A percentile compares a stretch with the other conserved stretches of the same genome.
Conservation (phyloP, 2,113 vertebrate genomes). For the Dromas ardeola region DNA sequence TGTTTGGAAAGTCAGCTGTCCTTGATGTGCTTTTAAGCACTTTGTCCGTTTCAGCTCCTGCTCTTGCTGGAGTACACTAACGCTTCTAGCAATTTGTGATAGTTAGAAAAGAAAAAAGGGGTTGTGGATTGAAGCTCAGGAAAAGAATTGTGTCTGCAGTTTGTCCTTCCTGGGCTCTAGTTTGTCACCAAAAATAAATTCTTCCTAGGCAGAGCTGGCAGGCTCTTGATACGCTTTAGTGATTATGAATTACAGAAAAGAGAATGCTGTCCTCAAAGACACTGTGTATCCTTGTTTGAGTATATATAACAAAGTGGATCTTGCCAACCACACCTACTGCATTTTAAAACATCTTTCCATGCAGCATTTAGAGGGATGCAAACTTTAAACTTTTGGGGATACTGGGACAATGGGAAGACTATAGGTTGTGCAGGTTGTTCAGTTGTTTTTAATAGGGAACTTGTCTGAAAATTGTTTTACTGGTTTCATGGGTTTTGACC, state of each 20-base stretch:
- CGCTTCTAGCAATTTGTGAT: neutral
- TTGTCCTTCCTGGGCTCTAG: neutral
- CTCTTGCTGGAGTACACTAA: neutral
- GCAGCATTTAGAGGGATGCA: neutral
- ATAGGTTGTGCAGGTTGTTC: neutral
- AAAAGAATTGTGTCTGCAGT: neutral
- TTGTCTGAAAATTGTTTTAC: neutral
- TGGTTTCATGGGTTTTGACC: neutral
- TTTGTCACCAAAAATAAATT: neutral
- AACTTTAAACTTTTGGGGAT: neutral
- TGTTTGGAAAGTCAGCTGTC: neutral
- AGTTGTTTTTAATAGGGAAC: neutral
- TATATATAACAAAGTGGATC: neutral
- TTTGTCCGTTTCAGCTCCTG: neutral
- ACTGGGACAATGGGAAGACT: neutral
- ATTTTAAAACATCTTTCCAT: neutral
- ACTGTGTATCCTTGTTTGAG: neutral
- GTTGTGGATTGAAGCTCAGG: neutral
- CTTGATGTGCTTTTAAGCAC: neutral
- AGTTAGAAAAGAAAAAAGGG: neutral
- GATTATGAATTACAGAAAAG: neutral
- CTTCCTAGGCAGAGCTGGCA: neutral
- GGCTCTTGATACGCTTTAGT: neutral
- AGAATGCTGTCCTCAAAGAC: neutral
- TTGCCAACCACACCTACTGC: neutral